Conservation (phyloP, 1,140 invertebrate genomes). For the Manduca sexta region DNA sequence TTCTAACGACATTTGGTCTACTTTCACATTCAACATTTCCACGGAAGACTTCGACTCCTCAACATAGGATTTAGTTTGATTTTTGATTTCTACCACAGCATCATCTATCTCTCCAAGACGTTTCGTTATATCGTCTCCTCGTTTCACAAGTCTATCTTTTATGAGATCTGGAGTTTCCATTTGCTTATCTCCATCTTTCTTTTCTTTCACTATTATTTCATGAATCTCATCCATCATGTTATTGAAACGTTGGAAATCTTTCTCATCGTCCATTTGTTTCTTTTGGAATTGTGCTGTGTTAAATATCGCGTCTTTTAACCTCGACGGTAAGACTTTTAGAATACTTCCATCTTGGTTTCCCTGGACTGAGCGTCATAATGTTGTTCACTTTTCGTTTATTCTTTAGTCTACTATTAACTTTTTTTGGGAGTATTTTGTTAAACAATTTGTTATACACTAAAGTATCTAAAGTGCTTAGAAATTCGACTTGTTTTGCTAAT, state of each 20-base stretch:
- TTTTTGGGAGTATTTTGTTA: conserved; percentile 41
- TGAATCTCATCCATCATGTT: conserved; percentile 50
- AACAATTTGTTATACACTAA: conserved; percentile 56
- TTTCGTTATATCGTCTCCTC: conserved; percentile 3
- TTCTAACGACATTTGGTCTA: conserved; percentile 52
- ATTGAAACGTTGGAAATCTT: conserved; percentile 36
- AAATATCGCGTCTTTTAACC: conserved; percentile 49
- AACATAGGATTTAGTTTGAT: conserved; percentile 26
- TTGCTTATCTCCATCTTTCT: conserved; percentile 13
- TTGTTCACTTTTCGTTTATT: conserved; percentile 43
- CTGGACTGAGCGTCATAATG: conserved; percentile 40
- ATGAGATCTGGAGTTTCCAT: conserved; percentile 15
- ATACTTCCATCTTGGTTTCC: conserved; percentile 48
- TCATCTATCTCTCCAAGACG: conserved; percentile 31
- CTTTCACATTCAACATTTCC: conserved; percentile 46
- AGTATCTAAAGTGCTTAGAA: conserved; percentile 60
- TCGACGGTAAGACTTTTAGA: conserved; percentile 41
- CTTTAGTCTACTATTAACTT: conserved; percentile 37
- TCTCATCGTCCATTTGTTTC: conserved; percentile 46
- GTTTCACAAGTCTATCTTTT: conserved; percentile 11
- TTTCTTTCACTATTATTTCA: conserved; percentile 28
- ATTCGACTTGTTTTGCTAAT: conserved; percentile 65
- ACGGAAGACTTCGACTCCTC: conserved; percentile 36
- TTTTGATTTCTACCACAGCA: conserved; percentile 33
- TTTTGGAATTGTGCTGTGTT: conserved; percentile 51